phyloP scores from a whole-genome alignment of 2,888 invertebrate genomes.

The Plagodis pulveraria region DNA sequence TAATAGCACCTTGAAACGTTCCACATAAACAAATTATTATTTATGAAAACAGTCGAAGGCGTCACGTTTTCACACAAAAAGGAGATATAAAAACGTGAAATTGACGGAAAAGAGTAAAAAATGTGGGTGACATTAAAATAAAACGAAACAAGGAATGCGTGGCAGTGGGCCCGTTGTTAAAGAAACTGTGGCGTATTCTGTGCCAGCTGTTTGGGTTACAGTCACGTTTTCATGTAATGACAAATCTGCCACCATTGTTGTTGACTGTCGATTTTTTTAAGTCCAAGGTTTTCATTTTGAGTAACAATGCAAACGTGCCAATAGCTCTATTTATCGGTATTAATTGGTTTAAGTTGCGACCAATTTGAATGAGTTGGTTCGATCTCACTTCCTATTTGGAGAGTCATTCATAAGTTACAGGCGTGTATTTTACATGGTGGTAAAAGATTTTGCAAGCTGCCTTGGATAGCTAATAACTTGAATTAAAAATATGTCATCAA shows the following conservation, averaged over 20 bases:
- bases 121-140: conserved; percentile 73
- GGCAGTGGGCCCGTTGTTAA: conserved; percentile 57
- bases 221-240: conserved; percentile 78
- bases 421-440: no score
- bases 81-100: conserved; percentile 57
- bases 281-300: conserved; percentile 70
- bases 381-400: background rate
- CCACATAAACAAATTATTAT: conserved; percentile 41
- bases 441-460: no score
- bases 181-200: background rate
- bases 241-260: conserved; percentile 76
- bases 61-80: conserved; percentile 68
- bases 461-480: no score
- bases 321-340: conserved; percentile 67
- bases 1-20: conserved; percentile 51
- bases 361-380: background rate
- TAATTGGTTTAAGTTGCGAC: conserved; percentile 64
- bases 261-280: conserved; percentile 66
- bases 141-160: conserved; percentile 60
- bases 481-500: no score
- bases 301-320: conserved; percentile 75
- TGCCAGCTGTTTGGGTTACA: conserved; percentile 60
- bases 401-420: no score
- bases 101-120: conserved; percentile 70
- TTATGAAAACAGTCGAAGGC: conserved; percentile 56